Base-by-base conservation (phyloP, 2,888 invertebrate species). In the Itoplectis maculator region DNA sequence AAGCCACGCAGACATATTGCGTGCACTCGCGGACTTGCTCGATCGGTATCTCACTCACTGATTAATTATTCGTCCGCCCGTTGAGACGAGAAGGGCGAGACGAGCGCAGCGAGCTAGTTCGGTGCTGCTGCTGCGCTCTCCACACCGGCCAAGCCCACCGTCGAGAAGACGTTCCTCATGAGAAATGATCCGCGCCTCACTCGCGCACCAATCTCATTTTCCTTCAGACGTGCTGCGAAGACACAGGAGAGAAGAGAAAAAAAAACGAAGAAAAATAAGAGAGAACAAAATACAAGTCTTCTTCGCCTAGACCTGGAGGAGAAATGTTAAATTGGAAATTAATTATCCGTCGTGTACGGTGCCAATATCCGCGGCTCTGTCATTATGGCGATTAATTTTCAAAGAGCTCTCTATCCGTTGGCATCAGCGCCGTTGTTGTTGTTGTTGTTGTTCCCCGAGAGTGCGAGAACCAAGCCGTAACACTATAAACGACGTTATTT, bases 321-420 rank as follows among this genome's bases (percentile, higher is more conserved):
- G 37, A 51, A 29, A 54, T 75, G 40, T 65, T 56, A 56, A 56
- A 75, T 65, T 75, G 56, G 65, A 66, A 66, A 66, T 72, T 72
- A 66, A 79, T 79, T 73, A 79, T 37, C 72, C 49, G 1, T 63
- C 45, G 49, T 42, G 29, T 29, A 18, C 35, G 13, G 66, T 61
- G 81, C 83, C 84, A 83, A 87, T 87, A 86, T 87, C 69, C 84
- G 84, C 72, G n/a, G 81, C 66, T 61, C 81, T 84, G 83, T 87
- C 86, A 82, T 88, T 86, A 81, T 68, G 59, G 65, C 83, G 83
- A 88, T 89, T 88, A 82, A 88, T 88, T 86, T 80, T 49, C 68
- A 69, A 70, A 65, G 75, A 78, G 56, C 45, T 51, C 68, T 68
- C 35, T 63, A 69, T 72, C n/a, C 79, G 86, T 86, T 83, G 86